phyloP scores from a whole-genome alignment of 2,113 vertebrate species.

The Lepus europaeus region DNA sequence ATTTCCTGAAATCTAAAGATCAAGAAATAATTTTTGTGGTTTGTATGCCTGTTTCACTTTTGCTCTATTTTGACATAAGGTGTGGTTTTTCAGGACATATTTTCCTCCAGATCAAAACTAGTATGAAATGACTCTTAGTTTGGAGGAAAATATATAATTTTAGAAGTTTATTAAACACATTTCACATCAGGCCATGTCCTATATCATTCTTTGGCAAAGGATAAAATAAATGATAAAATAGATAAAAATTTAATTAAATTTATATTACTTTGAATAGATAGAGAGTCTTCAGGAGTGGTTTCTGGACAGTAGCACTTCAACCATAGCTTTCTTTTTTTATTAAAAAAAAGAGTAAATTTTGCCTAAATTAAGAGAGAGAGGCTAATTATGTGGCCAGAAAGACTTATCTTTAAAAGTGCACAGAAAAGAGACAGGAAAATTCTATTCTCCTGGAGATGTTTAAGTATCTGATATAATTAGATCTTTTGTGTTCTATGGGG shows the following conservation, averaged over 20 bases:
- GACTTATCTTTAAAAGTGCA: not conserved
- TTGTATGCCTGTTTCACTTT: not conserved
- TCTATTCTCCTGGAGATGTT: not conserved
- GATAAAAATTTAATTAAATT: slow-evolving; percentile 29
- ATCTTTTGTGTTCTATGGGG: rapidly evolving
- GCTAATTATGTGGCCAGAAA: not conserved
- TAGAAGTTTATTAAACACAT: not conserved
- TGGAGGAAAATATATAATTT: not conserved
- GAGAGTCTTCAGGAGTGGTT: not conserved
- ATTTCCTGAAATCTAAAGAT: not conserved
- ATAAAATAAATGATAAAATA: not conserved
- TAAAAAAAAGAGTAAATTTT: not conserved
- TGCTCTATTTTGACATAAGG: not conserved
- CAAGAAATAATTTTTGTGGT: not conserved
- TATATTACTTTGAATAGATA: not conserved
- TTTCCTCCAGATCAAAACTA: not conserved
- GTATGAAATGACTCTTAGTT: not conserved
- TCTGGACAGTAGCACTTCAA: not conserved
- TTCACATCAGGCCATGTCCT: not conserved
- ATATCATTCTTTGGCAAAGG: not conserved
- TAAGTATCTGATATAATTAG: not conserved
- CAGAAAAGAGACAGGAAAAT: not conserved
- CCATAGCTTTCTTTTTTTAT: not conserved
- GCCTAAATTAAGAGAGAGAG: not conserved
- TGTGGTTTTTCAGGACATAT: not conserved